Percentiles rank a stretch among this genome's conserved stretches.
Conservation (phyloP, 2,797 vertebrate species). For the Sebastes umbrosus region DNA sequence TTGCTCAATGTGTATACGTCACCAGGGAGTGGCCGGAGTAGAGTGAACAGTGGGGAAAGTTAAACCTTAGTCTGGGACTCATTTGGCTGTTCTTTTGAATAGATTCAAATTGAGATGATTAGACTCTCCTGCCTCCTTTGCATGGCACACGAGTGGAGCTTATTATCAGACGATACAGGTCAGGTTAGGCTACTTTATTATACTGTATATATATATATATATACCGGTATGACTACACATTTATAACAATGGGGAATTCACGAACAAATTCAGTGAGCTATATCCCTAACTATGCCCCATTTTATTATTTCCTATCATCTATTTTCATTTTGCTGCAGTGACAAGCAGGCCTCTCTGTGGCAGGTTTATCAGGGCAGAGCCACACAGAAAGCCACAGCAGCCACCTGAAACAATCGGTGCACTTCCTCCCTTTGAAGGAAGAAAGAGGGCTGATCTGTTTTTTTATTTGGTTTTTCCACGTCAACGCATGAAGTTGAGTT, state of each 20-base stretch:
- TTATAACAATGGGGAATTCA: background rate
- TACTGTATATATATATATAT: too few relatives aligned
- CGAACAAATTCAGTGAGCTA: background rate
- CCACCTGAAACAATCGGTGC: conserved; percentile 52
- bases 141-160: conserved; percentile 43
- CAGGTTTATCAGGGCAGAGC: background rate
- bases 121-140: conserved; percentile 56
- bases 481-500: background rate
- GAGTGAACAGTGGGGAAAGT: background rate
- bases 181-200: background rate
- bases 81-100: conserved; percentile 77
- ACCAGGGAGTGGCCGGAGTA: conserved; percentile 7
- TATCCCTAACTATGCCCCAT: background rate
- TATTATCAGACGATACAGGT: conserved; percentile 20
- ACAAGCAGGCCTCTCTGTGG: background rate
- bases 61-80: conserved; percentile 32
- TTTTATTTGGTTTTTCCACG: conserved; percentile 18
- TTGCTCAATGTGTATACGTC: background rate
- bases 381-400: conserved; percentile 1
- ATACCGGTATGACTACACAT: background rate
- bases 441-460: background rate
- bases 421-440: conserved; percentile 54
- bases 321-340: background rate
- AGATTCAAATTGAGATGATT: conserved; percentile 70
- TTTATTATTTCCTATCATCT: background rate